Evolutionary conservation across 2,888 invertebrate genomes (phyloP), one percentile per base, ranked within the genome.

Genomic region (Julus scanicus): DNA sequence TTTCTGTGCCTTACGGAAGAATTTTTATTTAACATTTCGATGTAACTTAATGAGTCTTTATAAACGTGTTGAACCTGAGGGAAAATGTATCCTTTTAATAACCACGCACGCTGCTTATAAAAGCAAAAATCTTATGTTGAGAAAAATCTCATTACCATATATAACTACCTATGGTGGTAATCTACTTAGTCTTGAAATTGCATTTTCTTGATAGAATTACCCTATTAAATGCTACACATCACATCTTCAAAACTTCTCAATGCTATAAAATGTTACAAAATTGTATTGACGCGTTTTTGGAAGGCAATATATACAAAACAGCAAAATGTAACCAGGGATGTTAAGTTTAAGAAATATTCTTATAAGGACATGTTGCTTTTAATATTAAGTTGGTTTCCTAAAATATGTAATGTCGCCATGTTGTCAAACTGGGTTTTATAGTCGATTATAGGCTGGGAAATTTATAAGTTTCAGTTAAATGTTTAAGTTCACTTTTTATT

Each of bases 131-230:
- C 80, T 37, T 80, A 20, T 80, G 37, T 20, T 80, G 37, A 20
- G 15, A 71, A 80, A 63, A 80, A 80, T 80, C 80, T 80, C 80
- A 80, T 80, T 80, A 80, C 37, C 11, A 11, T 80, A 80, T 37
- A 20, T 80, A 80, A 80, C 80, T 80, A 80, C 80, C 80, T 80
- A 20, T 29, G 37, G 17, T 20, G 80, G 80, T 80, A 80, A 80
- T 80, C 37, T 80, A 80, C 80, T 80, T 80, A 80, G 80, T 37
- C 20, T 13, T 37, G 37, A 80, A 80, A 80, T 80, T 80, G 80
- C 80, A 80, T 80, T 80, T 80, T 80, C 80, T 80, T 20, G 80
- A 80, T 80, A 80, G 80, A 80, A 80, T 80, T 80, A 80, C 80
- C 37, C 29, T 37, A 80, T 80, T 80, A 37, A 80, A 80, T 80